Conservation (phyloP, 2,888 invertebrate genomes). For the Ernsta delagoae region DNA sequence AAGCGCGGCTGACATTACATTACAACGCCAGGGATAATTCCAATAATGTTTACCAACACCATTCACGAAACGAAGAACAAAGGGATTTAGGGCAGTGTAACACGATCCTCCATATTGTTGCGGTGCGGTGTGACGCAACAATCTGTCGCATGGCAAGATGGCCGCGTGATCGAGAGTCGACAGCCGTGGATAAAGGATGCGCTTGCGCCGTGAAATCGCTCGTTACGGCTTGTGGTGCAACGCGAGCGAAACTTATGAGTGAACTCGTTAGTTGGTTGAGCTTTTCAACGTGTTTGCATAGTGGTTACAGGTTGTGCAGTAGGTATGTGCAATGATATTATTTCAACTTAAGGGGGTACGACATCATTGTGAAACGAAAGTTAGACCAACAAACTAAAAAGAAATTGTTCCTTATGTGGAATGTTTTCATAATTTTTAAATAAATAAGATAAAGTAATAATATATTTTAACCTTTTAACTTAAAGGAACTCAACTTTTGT, state of each 20-base stretch:
- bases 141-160: constrained; percentile 71
- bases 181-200: constrained; percentile 82
- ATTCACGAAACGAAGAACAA: constrained; percentile 68
- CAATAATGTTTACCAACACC: constrained; percentile 54
- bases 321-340: no score
- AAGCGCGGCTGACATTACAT: constrained; percentile 39
- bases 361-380: no score
- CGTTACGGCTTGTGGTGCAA: constrained; percentile 59
- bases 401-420: no score
- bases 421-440: no score
- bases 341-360: no score
- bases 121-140: constrained; percentile 71
- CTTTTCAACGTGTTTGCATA: constrained; percentile 27
- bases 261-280: constrained; percentile 35
- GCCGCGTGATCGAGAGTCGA: constrained; percentile 69
- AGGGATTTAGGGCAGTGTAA: constrained; percentile 79
- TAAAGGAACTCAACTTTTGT: no score
- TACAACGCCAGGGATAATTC: constrained; percentile 41
- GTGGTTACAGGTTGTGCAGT: background rate
- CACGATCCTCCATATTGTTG: constrained; percentile 74
- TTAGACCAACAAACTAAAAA: no score
- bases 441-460: no score
- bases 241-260: constrained; percentile 44
- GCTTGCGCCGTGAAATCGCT: constrained; percentile 76
- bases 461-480: no score